Percentiles rank a stretch among this genome's conserved stretches.
phyloP scores from a whole-genome alignment of 2,797 vertebrate genomes.

The Onychomys leucogaster region DNA sequence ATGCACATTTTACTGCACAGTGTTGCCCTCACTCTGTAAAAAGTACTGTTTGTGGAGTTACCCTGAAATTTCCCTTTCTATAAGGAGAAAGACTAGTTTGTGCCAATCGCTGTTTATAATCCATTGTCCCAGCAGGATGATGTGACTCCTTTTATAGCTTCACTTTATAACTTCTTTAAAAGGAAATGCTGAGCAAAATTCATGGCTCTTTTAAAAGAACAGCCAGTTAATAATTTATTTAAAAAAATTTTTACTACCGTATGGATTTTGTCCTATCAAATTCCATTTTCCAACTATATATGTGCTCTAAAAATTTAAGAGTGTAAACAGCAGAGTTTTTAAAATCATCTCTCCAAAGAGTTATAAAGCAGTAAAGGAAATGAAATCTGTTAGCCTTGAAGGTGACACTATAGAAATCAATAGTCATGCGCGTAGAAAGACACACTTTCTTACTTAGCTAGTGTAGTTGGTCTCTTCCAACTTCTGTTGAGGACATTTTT shows the following conservation, averaged over 20 bases:
- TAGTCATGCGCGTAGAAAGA: neutral
- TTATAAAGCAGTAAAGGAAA: constrained; percentile 54
- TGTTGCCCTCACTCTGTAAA: constrained; percentile 56
- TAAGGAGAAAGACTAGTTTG: constrained; percentile 50
- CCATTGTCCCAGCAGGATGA: constrained; percentile 42
- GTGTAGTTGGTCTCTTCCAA: constrained; percentile 13
- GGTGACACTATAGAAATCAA: constrained; percentile 30
- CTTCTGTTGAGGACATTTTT: constrained; percentile 42
- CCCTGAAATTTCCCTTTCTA: constrained; percentile 57
- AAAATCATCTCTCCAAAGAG: constrained; percentile 37
- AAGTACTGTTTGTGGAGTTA: constrained; percentile 54
- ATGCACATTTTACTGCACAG: constrained; percentile 19
- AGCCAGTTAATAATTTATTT: constrained; percentile 69
- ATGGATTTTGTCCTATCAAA: constrained; percentile 45
- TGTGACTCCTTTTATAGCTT: constrained; percentile 67
- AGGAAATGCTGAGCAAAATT: constrained; percentile 62
- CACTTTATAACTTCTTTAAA: constrained; percentile 70
- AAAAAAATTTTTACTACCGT: constrained; percentile 12
- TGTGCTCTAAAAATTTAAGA: constrained; percentile 55
- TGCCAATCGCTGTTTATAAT: constrained; percentile 50
- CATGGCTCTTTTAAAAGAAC: constrained; percentile 54
- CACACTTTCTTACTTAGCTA: neutral
- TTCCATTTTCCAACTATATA: constrained; percentile 22
- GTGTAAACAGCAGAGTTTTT: neutral
- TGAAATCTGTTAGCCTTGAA: constrained; percentile 59